phyloP scores from a whole-genome alignment of 2,113 vertebrate species.

The Eira barbara region DNA sequence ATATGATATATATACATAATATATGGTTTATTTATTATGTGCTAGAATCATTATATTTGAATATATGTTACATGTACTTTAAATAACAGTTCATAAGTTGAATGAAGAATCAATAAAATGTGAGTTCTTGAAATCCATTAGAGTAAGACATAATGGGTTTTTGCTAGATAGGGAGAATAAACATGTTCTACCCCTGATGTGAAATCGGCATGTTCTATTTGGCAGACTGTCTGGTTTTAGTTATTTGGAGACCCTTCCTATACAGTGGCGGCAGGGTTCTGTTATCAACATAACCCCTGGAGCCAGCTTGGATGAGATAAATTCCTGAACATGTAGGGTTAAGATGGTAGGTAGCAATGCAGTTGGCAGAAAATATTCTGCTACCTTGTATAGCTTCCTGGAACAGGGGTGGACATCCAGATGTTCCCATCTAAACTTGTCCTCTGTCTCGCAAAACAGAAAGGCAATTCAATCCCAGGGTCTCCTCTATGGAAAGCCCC shows the following conservation, averaged over 20 bases:
- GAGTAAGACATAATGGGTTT: neutral
- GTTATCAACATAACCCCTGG: slow-evolving; percentile 1
- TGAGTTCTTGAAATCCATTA: neutral
- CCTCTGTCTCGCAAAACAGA: neutral
- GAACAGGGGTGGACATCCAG: neutral
- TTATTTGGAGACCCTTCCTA: neutral
- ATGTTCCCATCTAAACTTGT: neutral
- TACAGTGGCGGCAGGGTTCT: neutral
- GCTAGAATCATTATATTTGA: neutral
- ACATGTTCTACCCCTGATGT: neutral
- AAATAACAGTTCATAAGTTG: neutral
- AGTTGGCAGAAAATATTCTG: neutral
- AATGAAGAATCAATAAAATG: neutral
- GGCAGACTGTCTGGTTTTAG: neutral
- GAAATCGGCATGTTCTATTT: neutral
- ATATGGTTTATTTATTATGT: neutral
- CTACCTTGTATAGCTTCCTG: neutral
- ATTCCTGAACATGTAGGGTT: neutral
- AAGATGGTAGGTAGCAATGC: neutral
- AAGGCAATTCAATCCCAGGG: neutral
- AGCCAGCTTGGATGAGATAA: neutral
- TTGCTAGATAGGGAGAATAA: neutral
- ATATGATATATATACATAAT: neutral
- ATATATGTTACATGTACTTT: neutral
- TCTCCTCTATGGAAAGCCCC: neutral